Evolutionary conservation across 2,113 vertebrate genomes (phyloP), one percentile per base, ranked within the genome.

Genomic region (Megaceryle maxima): DNA sequence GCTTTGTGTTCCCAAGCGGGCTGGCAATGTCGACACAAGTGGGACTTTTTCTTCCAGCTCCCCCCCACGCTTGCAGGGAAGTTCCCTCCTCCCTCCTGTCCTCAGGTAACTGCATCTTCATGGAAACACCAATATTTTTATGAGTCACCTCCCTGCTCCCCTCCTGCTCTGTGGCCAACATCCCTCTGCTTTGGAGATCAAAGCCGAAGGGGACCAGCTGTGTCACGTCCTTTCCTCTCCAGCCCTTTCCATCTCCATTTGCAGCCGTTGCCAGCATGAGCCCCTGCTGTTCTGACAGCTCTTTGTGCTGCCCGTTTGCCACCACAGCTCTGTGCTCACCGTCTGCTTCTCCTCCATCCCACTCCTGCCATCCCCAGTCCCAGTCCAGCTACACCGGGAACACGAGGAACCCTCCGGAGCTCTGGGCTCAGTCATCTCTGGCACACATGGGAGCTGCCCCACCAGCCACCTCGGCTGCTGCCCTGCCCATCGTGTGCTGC

Each of bases 81-180:
- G 50, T 33, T 84, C 83, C 69, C 88, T 92, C 93, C 96, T 95
- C 84, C 81, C 82, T 87, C 89, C 81, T 87, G 81, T 94, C 94
- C 96, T 92, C 96, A 97, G 96, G 96, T 97, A 96, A 95, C 91
- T 72, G 93, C 87, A 94, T 92, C 94, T 92, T 96, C 94, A 96
- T 92, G 96, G 95, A 92, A 97, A 97, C 91, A 91, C 74, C 89
- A 94, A 87, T 87, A 82, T 91, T 89, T 94, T 88, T 91, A 94
- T 92, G 93, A 95, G 93, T 95, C 96, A 95, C 35, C 24, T 26
- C 25, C n/a, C 33, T 50, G 70, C 31, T 41, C 84, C 11, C 12
- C 46, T 81, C 53, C 83, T 31, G 60, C 81, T 90, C 87, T 8
- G 70, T 26, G 43, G 92, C 95, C 94, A 83, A 94, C 93, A 87